phyloP scores from a whole-genome alignment of 2,888 invertebrate species.

The Lottia scabra region DNA sequence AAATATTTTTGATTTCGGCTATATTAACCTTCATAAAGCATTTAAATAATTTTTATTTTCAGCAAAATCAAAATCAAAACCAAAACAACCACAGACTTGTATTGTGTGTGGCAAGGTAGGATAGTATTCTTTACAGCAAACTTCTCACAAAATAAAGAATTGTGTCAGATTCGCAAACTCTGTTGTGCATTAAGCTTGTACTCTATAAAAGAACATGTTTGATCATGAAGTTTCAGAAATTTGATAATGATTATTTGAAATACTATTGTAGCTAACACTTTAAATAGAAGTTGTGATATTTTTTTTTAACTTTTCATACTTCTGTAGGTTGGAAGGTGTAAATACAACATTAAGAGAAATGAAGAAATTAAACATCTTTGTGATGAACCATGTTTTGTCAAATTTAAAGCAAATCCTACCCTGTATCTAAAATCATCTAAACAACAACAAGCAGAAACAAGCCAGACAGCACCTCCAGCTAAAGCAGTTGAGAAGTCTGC shows the following conservation, averaged over 20 bases:
- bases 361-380: slow-evolving; percentile 67
- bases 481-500: neutral
- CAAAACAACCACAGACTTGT: slow-evolving; percentile 44
- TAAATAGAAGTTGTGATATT: neutral
- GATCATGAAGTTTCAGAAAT: too few species aligned
- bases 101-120: slow-evolving; percentile 60
- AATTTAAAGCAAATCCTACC: slow-evolving; percentile 63
- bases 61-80: slow-evolving; percentile 6
- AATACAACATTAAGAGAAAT: slow-evolving; percentile 68
- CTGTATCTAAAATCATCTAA: slow-evolving; percentile 39
- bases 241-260: too few species aligned
- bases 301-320: neutral
- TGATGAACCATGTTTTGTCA: slow-evolving; percentile 66
- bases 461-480: neutral
- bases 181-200: too few species aligned
- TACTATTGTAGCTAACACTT: too few species aligned
- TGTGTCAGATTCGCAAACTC: too few species aligned
- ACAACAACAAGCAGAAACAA: neutral
- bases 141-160: neutral
- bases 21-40: neutral
- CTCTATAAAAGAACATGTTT: too few species aligned
- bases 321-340: slow-evolving; percentile 63
- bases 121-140: too few species aligned
- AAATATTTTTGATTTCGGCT: too few species aligned
- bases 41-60: neutral